Conservation (phyloP, 2,888 invertebrate species). For the Dyspetes luteomarginatus region DNA sequence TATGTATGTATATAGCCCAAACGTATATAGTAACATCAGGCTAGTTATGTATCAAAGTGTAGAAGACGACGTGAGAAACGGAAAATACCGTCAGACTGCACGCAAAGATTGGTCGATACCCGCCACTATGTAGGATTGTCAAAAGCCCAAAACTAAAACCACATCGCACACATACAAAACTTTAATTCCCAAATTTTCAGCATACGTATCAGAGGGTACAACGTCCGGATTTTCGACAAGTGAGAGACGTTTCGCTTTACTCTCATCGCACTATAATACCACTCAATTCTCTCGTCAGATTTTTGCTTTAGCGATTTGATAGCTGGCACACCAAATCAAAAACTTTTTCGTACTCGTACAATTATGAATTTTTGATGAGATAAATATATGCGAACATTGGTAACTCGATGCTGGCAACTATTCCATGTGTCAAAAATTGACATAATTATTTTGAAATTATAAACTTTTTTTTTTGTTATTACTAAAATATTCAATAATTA, state of each 20-base stretch:
- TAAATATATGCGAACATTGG: too few relatives aligned
- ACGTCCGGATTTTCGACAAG: conserved; percentile 58
- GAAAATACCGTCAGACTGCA: conserved; percentile 53
- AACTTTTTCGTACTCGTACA: conserved; percentile 44
- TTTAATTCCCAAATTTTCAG: conserved; percentile 7
- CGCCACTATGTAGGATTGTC: conserved; percentile 13
- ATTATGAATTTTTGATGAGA: too few relatives aligned
- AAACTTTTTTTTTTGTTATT: too few relatives aligned
- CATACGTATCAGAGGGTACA: conserved; percentile 54
- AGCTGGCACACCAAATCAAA: conserved; percentile 46
- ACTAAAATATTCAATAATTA: too few relatives aligned
- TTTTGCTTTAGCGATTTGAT: background rate
- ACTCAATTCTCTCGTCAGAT: conserved; percentile 40
- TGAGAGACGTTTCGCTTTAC: conserved; percentile 55
- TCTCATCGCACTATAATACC: conserved; percentile 38
- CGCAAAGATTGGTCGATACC: conserved; percentile 68
- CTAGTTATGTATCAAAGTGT: conserved; percentile 41
- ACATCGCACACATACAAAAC: background rate
- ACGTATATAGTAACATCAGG: background rate
- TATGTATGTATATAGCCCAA: background rate
- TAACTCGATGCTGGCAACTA: background rate
- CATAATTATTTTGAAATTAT: background rate
- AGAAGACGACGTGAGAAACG: conserved; percentile 7
- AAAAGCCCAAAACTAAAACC: conserved; percentile 47
- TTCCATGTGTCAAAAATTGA: background rate